Evolutionary conservation across 2,888 invertebrate species (phyloP).

Genomic region (Proisotoma minuta): DNA sequence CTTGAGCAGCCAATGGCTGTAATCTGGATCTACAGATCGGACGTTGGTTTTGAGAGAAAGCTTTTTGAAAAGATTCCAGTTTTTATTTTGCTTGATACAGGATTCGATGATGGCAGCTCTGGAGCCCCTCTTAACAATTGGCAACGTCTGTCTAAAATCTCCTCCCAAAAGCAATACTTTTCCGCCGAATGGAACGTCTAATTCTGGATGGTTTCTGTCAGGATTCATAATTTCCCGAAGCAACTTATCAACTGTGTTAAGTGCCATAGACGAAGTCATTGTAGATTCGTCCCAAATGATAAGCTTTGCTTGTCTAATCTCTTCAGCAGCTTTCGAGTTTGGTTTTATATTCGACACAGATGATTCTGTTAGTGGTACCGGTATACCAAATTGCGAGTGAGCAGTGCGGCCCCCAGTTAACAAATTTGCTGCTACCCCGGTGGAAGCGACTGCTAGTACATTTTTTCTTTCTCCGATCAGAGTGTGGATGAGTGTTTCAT

Average conservation of each 20-base stretch:
- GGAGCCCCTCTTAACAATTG: constrained; percentile 21
- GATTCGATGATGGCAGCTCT: constrained; percentile 22
- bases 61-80: constrained; percentile 17
- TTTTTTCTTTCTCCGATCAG: neutral
- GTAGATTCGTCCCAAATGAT: constrained; percentile 49
- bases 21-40: constrained; percentile 22
- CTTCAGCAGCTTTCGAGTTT: constrained; percentile 20
- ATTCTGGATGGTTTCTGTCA: constrained; percentile 20
- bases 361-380: constrained; percentile 26
- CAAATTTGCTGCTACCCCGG: constrained; percentile 43
- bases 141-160: constrained; percentile 17
- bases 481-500: constrained; percentile 31
- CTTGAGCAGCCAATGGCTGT: constrained; percentile 29
- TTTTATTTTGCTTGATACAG: constrained; percentile 7
- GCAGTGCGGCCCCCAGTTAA: constrained; percentile 47
- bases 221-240: constrained; percentile 39
- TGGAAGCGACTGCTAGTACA: constrained; percentile 32
- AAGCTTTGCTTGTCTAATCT: constrained; percentile 28
- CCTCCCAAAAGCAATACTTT: constrained; percentile 29
- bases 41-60: constrained; percentile 24
- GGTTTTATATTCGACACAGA: constrained; percentile 34
- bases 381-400: constrained; percentile 47
- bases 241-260: constrained; percentile 43
- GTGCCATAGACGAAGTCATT: constrained; percentile 41
- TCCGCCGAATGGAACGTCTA: constrained; percentile 31